Conservation (phyloP, 2,888 invertebrate species). For the Sarcophaga variegata region DNA sequence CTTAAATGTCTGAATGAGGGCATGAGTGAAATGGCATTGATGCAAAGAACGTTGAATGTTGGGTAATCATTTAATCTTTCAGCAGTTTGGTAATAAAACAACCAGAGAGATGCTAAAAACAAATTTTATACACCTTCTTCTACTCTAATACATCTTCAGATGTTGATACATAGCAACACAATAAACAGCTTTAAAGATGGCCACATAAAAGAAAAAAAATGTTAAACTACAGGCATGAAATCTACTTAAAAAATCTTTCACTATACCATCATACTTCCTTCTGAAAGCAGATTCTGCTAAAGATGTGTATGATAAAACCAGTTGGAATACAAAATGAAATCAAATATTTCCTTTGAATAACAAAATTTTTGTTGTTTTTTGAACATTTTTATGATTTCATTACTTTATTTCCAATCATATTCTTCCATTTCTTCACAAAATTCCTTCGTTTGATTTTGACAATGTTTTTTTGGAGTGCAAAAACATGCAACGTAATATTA, state of each 20-base stretch:
- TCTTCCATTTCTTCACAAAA: background rate
- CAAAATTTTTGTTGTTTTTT: no score
- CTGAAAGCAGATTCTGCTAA: no score
- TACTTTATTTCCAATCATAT: background rate
- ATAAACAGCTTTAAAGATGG: background rate
- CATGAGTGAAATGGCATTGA: background rate
- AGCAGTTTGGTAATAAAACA: constrained; percentile 10
- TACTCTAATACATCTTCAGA: background rate
- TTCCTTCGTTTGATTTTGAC: background rate
- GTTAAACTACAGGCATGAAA: no score
- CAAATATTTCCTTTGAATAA: no score
- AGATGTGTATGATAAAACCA: background rate
- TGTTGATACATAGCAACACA: background rate
- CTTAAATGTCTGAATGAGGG: constrained; percentile 40
- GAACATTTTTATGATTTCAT: background rate
- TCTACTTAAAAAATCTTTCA: no score
- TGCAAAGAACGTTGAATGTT: background rate
- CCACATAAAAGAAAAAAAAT: background rate
- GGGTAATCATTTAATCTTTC: constrained; percentile 52
- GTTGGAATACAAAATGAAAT: background rate
- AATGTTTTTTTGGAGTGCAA: background rate
- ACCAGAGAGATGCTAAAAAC: constrained; percentile 17
- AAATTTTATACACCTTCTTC: constrained; percentile 39
- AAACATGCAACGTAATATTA: constrained; percentile 22
- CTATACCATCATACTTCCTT: no score